Conservation (phyloP, 2,797 vertebrate genomes). For the Meda fulgida region DNA sequence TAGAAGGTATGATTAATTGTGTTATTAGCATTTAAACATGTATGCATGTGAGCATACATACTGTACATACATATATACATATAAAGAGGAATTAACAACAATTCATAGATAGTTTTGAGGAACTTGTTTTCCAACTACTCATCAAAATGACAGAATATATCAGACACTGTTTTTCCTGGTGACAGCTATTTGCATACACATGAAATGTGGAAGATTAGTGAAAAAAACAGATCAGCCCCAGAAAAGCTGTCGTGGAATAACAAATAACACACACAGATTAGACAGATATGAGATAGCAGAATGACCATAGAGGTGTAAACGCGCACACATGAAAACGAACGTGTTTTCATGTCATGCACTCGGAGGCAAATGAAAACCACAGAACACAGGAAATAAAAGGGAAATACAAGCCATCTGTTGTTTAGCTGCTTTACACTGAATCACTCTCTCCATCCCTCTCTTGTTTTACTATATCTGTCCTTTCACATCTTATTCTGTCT, state of each 20-base stretch:
- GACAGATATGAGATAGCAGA: background rate
- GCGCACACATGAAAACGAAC: background rate
- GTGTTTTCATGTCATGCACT: background rate
- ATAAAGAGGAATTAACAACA: background rate
- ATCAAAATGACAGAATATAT: background rate
- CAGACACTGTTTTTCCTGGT: background rate
- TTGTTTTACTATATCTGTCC: slow-evolving; percentile 2
- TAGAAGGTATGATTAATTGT: background rate
- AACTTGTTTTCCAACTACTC: background rate
- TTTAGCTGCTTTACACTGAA: slow-evolving; percentile 25
- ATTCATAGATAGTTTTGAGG: background rate
- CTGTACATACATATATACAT: too few species aligned
- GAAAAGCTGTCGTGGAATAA: background rate
- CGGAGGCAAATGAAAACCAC: slow-evolving; percentile 49
- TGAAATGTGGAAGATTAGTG: background rate
- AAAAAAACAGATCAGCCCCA: background rate
- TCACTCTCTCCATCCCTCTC: slow-evolving; percentile 37
- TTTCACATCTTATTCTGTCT: slow-evolving; percentile 1
- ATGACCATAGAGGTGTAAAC: background rate
- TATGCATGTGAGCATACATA: too few species aligned
- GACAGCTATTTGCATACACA: slow-evolving; percentile 8
- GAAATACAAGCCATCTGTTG: slow-evolving; percentile 53
- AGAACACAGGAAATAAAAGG: slow-evolving; percentile 60
- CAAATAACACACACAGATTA: background rate
- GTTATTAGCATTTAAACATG: background rate